These are phyloP conservation scores for Apis mellifera DNA, from an alignment of 1,140 invertebrate genomes.

Conservation along the genomic window DNA sequence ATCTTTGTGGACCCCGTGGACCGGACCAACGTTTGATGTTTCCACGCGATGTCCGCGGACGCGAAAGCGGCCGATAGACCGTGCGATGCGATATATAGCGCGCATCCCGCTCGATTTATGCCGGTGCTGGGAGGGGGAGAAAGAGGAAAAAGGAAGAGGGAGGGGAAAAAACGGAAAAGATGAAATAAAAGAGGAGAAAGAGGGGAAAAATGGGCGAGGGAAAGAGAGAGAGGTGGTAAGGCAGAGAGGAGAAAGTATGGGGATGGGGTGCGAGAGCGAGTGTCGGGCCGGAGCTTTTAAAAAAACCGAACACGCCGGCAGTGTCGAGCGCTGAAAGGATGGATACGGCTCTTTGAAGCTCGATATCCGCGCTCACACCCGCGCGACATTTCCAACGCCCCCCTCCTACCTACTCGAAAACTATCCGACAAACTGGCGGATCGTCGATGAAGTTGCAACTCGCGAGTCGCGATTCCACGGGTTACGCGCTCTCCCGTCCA, in stretches of 20 bases:
- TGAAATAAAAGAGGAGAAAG: not conserved
- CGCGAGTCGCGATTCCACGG: not conserved
- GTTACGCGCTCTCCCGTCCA: not conserved
- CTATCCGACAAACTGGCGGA: constrained; percentile 12
- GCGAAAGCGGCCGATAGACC: constrained; percentile 52
- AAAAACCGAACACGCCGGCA: constrained; percentile 54
- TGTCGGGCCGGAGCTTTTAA: constrained; percentile 53
- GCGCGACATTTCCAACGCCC: constrained; percentile 20
- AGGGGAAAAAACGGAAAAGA: not conserved
- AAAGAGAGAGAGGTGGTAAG: not conserved
- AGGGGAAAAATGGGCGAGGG: not conserved
- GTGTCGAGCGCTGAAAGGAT: constrained; percentile 56
- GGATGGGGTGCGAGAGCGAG: not conserved
- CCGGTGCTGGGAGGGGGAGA: not conserved
- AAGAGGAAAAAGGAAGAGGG: not conserved
- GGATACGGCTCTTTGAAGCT: constrained; percentile 64
- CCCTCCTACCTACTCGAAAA: not conserved
- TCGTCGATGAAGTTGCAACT: constrained; percentile 17
- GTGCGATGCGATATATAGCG: too few species aligned
- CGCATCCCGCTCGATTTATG: constrained; percentile 32
- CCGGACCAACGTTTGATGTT: constrained; percentile 59
- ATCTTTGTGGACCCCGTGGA: constrained; percentile 16
- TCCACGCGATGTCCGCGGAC: constrained; percentile 26
- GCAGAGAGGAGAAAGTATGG: constrained; percentile 14
- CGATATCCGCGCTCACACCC: constrained; percentile 45